These are phyloP conservation scores for Lottia scabra DNA, from an alignment of 2,888 invertebrate species.

Conservation along the genomic window DNA sequence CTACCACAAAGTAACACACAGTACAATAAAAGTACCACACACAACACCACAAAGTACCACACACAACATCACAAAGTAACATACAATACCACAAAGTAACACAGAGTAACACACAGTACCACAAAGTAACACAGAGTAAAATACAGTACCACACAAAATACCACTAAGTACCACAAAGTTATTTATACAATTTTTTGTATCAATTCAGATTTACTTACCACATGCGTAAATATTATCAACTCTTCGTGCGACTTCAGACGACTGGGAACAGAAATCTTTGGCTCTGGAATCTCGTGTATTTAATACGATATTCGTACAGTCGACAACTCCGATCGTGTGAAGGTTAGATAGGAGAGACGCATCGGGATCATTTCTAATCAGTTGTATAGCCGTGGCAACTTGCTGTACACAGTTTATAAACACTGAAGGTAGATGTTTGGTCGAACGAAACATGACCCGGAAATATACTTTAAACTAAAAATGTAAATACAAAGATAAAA, in stretches of 20 bases:
- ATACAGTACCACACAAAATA: too few relatives aligned
- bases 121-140: too few relatives aligned
- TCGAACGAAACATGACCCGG: neutral
- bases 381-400: neutral
- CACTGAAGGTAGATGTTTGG: neutral
- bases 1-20: too few relatives aligned
- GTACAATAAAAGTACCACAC: too few relatives aligned
- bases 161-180: too few relatives aligned
- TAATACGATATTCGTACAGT: neutral
- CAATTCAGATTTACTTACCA: neutral
- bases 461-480: neutral
- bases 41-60: too few relatives aligned
- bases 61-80: too few relatives aligned
- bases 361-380: neutral
- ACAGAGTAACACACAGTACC: too few relatives aligned
- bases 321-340: neutral
- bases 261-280: neutral
- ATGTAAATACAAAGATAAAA: too few relatives aligned
- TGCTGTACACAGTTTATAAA: neutral
- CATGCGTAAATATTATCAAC: neutral
- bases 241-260: neutral
- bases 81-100: too few relatives aligned
- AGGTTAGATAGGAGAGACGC: neutral
- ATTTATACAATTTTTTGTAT: too few relatives aligned
- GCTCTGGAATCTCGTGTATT: neutral